These are phyloP conservation scores for Erebia aethiops DNA, from an alignment of 2,888 invertebrate genomes.

Conservation along the genomic window DNA sequence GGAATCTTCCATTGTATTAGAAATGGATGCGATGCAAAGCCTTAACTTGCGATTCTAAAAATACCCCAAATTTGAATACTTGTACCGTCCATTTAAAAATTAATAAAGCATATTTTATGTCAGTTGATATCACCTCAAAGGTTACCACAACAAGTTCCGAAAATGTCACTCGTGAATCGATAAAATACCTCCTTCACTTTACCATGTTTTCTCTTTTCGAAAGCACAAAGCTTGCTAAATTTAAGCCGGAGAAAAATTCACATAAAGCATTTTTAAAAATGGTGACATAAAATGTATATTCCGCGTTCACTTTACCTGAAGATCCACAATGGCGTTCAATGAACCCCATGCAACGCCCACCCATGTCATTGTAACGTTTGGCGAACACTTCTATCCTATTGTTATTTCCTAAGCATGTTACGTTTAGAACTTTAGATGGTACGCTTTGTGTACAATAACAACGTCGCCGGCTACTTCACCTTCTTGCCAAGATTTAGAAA, in stretches of 20 bases:
- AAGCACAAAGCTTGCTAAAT: conserved; percentile 19
- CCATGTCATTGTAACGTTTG: conserved; percentile 68
- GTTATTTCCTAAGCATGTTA: conserved; percentile 60
- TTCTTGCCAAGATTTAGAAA: conserved; percentile 33
- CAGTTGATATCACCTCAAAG: conserved; percentile 7
- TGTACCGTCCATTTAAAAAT: neutral
- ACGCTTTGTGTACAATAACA: conserved; percentile 32
- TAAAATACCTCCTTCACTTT: conserved; percentile 17
- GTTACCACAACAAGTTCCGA: conserved; percentile 14
- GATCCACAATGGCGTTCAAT: conserved; percentile 76
- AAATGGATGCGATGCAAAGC: no score
- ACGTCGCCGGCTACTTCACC: conserved; percentile 33
- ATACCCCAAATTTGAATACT: conserved; percentile 12
- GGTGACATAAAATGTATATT: conserved; percentile 20
- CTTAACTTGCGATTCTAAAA: neutral
- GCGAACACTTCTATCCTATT: conserved; percentile 59
- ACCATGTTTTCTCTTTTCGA: conserved; percentile 18
- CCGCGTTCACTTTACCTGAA: conserved; percentile 56
- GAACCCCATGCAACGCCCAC: conserved; percentile 73
- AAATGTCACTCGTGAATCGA: neutral
- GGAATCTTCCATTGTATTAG: no score
- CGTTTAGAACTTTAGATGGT: conserved; percentile 28
- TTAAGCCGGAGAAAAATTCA: conserved; percentile 3
- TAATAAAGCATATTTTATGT: neutral
- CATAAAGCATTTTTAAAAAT: conserved; percentile 22